Base-by-base conservation (phyloP, 2,888 invertebrate genomes). In the Xestia c-nigrum region DNA sequence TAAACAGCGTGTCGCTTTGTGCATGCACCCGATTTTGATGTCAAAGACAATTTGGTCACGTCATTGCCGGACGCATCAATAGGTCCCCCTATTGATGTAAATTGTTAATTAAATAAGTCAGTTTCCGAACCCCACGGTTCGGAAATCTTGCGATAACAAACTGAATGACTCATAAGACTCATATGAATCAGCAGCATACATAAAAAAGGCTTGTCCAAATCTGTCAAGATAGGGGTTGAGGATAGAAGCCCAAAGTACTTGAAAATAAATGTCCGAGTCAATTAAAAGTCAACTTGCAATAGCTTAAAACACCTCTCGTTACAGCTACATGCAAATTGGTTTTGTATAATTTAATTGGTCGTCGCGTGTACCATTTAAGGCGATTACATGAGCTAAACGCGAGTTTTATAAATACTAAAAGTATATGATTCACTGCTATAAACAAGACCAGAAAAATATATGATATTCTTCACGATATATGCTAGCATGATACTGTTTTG, bases 1-100 rank as follows among this genome's bases (percentile, higher is more conserved):
- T 89, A 91, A 92, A 92, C 93, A 92, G 69, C n/a, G 59, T 79
- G 83, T 87, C 88, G 93, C 93, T 94, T 94, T 94, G 94, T 89
- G 78, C 65, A 93, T 94, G 93, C 89, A 78, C 61, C 63, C 63
- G 64, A 57, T 76, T 78, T 78, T 80, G 85, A 80, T 67, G 73
- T 69, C 75, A 73, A 75, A 78, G 72, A 81, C 83, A 85, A 76
- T 70, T 46, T 52, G 72, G 74, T 61, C 75, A 72, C 64, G 72
- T n/a, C 67, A 5, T 24, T 52, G 50, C 4, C 40, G 1, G 52
- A 21, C 21, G 12, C 55, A n/a, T 52, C 52, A n/a, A 52, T 52
- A 12, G n/a, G 55, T 21, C 21, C 3, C 21, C 21, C 9, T 21
- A 52, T 21, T 9, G 52, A 52, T 7, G 21, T 52, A 21, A 19